These are phyloP conservation scores for Brachyopa scutellaris DNA, from an alignment of 2,888 invertebrate species.

Conservation along the genomic window DNA sequence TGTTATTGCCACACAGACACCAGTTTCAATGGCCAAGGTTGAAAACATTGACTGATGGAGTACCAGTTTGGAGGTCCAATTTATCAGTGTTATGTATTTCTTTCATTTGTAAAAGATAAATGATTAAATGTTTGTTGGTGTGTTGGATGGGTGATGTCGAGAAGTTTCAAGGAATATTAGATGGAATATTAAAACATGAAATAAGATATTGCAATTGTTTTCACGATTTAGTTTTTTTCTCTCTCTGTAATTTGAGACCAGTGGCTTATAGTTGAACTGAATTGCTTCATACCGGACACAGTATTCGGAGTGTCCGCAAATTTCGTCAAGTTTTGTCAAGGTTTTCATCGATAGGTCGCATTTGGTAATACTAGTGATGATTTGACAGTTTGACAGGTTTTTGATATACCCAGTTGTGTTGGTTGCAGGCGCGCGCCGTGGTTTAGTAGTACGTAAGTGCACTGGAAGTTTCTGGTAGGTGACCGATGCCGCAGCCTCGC, in stretches of 20 bases:
- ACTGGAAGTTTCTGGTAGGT: too few relatives aligned
- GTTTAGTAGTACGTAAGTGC: too few relatives aligned
- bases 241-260: too few relatives aligned
- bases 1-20: conserved; percentile 62
- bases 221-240: neutral
- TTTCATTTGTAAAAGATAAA: conserved; percentile 24
- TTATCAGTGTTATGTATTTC: conserved; percentile 51
- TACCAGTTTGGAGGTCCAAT: conserved; percentile 70
- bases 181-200: neutral
- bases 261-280: too few relatives aligned
- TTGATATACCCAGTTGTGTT: too few relatives aligned
- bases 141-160: conserved; percentile 15
- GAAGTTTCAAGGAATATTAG: conserved; percentile 18
- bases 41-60: conserved; percentile 71
- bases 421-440: too few relatives aligned
- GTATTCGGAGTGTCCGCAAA: neutral
- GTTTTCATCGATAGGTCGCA: neutral
- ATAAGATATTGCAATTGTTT: neutral
- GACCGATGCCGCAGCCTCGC: too few relatives aligned
- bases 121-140: conserved; percentile 9
- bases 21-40: conserved; percentile 71
- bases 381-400: too few relatives aligned
- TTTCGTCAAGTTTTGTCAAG: neutral
- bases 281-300: neutral
- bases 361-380: neutral